phyloP scores from a whole-genome alignment of 92 coral and sea anemone species.

The Zoanthus solanderi region DNA sequence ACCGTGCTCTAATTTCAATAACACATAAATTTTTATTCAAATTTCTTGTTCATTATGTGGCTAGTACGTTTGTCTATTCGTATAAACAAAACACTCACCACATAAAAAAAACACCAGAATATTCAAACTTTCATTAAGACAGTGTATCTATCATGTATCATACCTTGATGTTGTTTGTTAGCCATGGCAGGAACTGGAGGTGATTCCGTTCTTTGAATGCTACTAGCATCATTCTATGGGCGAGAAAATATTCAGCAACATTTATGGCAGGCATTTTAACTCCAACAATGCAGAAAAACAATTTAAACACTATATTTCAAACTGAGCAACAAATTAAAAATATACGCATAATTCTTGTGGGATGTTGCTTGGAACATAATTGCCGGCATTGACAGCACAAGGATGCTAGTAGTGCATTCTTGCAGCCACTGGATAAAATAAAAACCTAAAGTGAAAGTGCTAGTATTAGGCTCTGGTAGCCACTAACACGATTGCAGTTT shows the following conservation, averaged over 20 bases:
- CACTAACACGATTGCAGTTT: no score
- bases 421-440: background rate
- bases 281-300: background rate
- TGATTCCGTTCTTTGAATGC: background rate
- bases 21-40: no score
- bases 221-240: background rate
- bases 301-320: background rate
- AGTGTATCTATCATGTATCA: background rate
- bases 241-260: background rate
- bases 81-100: no score
- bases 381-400: background rate
- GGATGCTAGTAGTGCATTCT: background rate
- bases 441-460: background rate
- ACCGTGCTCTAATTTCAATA: no score
- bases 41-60: no score
- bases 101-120: background rate
- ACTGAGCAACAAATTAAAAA: background rate
- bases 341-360: background rate
- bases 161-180: slow-evolving; percentile 29
- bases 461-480: no score
- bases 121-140: background rate
- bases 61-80: no score
- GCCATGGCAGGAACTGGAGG: slow-evolving; percentile 26
- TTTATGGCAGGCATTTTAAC: background rate
- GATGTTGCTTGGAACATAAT: background rate